Percentiles rank a stretch among this genome's conserved stretches.
Evolutionary conservation across 2,797 vertebrate species (phyloP).

Genomic region (Phylloscopus collybita): DNA sequence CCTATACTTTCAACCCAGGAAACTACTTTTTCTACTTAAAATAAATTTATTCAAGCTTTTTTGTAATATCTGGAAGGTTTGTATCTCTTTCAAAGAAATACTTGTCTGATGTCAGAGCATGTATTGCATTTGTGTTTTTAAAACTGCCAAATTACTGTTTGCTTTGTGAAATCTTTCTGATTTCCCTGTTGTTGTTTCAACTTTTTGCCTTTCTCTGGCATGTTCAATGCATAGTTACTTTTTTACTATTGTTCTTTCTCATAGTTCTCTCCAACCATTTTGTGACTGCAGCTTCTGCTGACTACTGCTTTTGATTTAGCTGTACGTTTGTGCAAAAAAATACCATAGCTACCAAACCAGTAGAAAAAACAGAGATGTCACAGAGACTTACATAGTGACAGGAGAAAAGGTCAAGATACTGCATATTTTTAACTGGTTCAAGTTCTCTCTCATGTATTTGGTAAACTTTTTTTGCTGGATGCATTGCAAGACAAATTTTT

Average conservation of each 20-base stretch:
- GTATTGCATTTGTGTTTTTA: not conserved
- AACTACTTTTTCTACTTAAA: not conserved
- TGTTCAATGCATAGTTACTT: not conserved
- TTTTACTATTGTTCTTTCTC: not conserved
- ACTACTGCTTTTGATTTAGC: slow-evolving; percentile 24
- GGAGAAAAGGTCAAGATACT: slow-evolving; percentile 29
- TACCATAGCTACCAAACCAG: not conserved
- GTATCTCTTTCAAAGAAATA: not conserved
- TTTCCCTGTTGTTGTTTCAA: not conserved
- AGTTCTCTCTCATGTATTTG: not conserved
- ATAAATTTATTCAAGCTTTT: not conserved
- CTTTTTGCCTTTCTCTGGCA: not conserved
- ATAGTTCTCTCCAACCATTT: slow-evolving; percentile 5
- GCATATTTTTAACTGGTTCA: slow-evolving; percentile 8
- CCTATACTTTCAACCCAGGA: not conserved
- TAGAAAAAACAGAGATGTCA: not conserved
- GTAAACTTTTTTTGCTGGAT: not conserved
- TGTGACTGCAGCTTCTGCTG: not conserved
- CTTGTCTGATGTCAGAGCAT: not conserved
- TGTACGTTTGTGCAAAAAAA: not conserved
- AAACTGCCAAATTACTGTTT: not conserved
- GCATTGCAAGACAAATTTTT: not conserved
- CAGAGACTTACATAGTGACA: not conserved
- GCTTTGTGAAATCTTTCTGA: not conserved
- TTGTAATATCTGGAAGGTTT: not conserved